Conservation (phyloP, 2,113 vertebrate species). For the Podarcis muralis region DNA sequence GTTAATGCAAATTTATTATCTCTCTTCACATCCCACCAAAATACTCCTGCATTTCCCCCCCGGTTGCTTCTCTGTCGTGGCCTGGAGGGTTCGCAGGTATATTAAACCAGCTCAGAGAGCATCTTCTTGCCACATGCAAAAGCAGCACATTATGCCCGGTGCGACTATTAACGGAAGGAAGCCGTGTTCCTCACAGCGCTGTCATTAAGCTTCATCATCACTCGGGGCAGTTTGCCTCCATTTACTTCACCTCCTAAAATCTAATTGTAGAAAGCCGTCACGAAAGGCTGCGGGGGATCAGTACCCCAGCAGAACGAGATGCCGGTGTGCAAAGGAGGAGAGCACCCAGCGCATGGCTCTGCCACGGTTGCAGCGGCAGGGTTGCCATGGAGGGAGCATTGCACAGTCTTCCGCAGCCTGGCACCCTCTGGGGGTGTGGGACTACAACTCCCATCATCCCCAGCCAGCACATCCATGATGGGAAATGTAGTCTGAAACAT, state of each 20-base stretch:
- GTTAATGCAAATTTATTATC: neutral
- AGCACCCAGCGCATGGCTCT: neutral
- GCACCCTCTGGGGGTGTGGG: too few species aligned
- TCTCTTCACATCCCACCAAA: neutral
- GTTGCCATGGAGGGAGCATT: neutral
- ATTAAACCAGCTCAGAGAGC: neutral
- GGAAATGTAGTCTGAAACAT: too few species aligned
- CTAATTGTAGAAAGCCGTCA: constrained; percentile 16
- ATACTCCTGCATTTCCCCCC: neutral
- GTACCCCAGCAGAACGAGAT: neutral
- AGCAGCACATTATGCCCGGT: neutral
- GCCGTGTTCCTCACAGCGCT: neutral
- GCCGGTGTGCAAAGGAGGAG: neutral
- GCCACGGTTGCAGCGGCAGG: neutral
- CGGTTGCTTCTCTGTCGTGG: neutral
- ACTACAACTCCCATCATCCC: too few species aligned
- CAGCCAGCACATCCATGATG: neutral
- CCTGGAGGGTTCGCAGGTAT: neutral
- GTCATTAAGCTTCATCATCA: constrained; percentile 15
- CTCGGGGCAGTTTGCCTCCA: constrained; percentile 1
- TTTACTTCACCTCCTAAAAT: constrained; percentile 11
- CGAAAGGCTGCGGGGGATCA: constrained; percentile 1
- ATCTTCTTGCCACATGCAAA: neutral
- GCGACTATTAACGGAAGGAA: neutral
- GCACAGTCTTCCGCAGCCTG: too few species aligned